phyloP scores from a whole-genome alignment of 64 coral and sea anemone genomes.

The Cladopsammia gracilis region DNA sequence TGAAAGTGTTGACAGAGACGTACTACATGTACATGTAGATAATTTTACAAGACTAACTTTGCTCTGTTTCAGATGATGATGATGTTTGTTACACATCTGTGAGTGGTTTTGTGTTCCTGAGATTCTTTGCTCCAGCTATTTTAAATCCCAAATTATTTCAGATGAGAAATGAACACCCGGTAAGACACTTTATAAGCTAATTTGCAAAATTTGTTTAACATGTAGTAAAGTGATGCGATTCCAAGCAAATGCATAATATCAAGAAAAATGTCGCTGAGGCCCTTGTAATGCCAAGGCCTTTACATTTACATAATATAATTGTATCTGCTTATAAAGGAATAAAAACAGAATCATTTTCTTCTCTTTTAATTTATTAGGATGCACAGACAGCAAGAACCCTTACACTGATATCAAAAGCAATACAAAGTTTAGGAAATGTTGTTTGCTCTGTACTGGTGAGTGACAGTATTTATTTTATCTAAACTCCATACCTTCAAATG shows the following conservation, averaged over 20 bases:
- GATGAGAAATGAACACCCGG: slow-evolving; percentile 93
- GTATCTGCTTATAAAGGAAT: background rate
- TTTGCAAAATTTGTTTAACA: background rate
- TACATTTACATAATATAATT: too few species aligned
- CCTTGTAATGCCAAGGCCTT: too few species aligned
- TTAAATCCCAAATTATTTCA: slow-evolving; percentile 93
- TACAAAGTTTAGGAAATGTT: slow-evolving; percentile 91
- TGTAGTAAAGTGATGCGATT: too few species aligned
- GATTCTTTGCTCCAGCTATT: slow-evolving; percentile 93
- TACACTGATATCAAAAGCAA: slow-evolving; percentile 85
- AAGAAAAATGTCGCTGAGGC: too few species aligned
- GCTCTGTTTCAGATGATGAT: slow-evolving; percentile 63
- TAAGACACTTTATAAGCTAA: slow-evolving; percentile 41
- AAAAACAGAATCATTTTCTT: background rate
- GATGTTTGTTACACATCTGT: slow-evolving; percentile 93
- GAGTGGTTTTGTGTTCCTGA: slow-evolving; percentile 90
- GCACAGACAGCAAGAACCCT: slow-evolving; percentile 84
- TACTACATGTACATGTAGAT: too few species aligned
- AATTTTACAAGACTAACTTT: background rate
- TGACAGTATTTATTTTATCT: background rate
- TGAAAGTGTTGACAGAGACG: too few species aligned
- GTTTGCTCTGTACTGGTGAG: slow-evolving; percentile 88
- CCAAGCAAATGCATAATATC: too few species aligned
- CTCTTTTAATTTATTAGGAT: slow-evolving; percentile 48
- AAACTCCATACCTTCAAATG: too few species aligned